These are phyloP conservation scores for Aphodius granarius DNA, from an alignment of 2,888 invertebrate species.

Conservation along the genomic window DNA sequence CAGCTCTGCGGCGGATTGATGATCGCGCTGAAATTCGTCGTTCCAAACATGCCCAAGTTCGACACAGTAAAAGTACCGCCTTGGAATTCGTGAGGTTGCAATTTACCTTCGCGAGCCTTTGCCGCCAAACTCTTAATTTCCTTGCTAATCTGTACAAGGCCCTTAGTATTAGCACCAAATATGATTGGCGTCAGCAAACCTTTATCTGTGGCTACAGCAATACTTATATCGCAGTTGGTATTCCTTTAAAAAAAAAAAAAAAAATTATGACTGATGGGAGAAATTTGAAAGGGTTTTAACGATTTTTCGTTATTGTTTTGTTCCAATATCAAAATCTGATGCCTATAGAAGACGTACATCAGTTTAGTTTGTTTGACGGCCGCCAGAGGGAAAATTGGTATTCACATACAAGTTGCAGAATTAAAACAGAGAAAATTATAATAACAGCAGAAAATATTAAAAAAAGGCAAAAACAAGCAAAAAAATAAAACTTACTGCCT, in stretches of 20 bases:
- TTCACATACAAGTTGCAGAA: constrained; percentile 1
- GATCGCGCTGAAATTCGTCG: constrained; percentile 88
- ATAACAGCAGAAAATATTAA: neutral
- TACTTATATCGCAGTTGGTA: constrained; percentile 90
- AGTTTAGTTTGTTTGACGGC: too few species aligned
- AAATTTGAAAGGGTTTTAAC: too few species aligned
- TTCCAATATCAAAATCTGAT: too few species aligned
- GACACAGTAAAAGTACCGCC: constrained; percentile 95
- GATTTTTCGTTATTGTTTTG: too few species aligned
- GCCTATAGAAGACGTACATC: neutral
- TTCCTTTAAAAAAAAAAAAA: constrained; percentile 61
- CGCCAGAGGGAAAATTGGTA: too few species aligned
- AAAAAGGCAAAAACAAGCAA: constrained; percentile 12
- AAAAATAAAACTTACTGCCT: constrained; percentile 72
- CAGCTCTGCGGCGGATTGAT: constrained; percentile 96
- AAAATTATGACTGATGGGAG: neutral
- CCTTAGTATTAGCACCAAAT: constrained; percentile 87
- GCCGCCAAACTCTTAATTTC: constrained; percentile 78
- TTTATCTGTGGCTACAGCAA: constrained; percentile 93
- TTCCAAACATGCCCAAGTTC: constrained; percentile 93
- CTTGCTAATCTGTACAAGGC: constrained; percentile 79
- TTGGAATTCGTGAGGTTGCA: constrained; percentile 94
- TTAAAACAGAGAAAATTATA: neutral
- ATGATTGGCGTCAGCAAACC: constrained; percentile 98
- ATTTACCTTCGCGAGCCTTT: constrained; percentile 85